Percentiles rank a stretch among this genome's conserved stretches.
Evolutionary conservation across 2,113 vertebrate genomes (phyloP).

Genomic region (Rhegmatorhina hoffmannsi): DNA sequence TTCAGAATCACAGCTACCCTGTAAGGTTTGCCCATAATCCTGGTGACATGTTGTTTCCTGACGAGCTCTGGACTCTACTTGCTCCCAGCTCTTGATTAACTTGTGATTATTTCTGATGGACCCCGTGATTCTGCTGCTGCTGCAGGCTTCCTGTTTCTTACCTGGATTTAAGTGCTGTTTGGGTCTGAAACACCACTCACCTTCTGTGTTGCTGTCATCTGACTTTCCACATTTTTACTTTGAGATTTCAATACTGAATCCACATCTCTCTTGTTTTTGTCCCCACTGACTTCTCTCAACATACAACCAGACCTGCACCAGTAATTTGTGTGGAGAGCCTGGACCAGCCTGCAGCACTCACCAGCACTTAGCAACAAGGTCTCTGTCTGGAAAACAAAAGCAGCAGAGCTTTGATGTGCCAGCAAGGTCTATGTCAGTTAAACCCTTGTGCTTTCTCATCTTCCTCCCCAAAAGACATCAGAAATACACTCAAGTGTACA

Average conservation of each 20-base stretch:
- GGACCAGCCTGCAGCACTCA: neutral
- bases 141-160: neutral
- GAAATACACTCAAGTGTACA: neutral
- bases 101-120: neutral
- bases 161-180: neutral
- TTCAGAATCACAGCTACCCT: slow-evolving; percentile 18
- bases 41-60: neutral
- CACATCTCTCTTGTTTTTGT: neutral
- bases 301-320: neutral
- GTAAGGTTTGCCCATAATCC: neutral
- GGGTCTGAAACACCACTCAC: neutral
- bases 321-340: neutral
- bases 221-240: neutral
- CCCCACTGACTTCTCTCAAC: neutral
- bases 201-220: neutral
- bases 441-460: neutral
- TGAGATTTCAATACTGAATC: neutral
- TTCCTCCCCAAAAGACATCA: neutral
- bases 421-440: neutral
- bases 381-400: neutral
- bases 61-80: neutral
- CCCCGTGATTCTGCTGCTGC: neutral
- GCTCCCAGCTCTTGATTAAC: neutral
- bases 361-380: neutral
- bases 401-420: neutral